A percentile compares a stretch with the other conserved stretches of the same genome.
Evolutionary conservation across 2,113 vertebrate species (phyloP).

Genomic region (Porphyrio hochstetteri): DNA sequence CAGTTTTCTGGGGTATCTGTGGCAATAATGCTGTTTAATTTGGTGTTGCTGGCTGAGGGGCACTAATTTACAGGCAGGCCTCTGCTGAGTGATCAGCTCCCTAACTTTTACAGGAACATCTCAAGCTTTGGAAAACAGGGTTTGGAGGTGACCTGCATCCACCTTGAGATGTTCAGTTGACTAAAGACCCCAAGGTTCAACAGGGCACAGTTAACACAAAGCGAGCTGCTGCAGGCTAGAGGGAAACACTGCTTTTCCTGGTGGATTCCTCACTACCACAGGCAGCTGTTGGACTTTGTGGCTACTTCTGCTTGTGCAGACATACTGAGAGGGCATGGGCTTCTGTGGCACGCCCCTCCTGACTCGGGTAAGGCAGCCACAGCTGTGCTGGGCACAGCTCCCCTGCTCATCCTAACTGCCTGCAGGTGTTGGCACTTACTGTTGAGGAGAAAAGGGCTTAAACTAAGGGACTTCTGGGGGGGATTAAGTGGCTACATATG

Average conservation of each 20-base stretch:
- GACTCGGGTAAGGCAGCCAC: fast-evolving
- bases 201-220: not conserved
- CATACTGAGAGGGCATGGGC: not conserved
- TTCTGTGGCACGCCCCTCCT: too few relatives aligned
- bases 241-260: not conserved
- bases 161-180: fast-evolving
- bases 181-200: not conserved
- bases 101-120: not conserved
- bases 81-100: not conserved
- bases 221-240: not conserved
- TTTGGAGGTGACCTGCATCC: not conserved
- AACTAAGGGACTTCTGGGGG: fast-evolving
- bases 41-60: not conserved
- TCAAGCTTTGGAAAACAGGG: not conserved
- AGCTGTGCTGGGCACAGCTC: not conserved
- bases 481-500: fast-evolving
- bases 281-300: not conserved
- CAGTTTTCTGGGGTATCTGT: not conserved
- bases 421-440: not conserved
- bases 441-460: not conserved
- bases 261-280: not conserved
- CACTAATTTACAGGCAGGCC: not conserved
- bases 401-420: not conserved
- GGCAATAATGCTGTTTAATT: fast-evolving
- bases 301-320: too few relatives aligned